phyloP scores from a whole-genome alignment of 1,140 invertebrate genomes.

The Charaxes varanes region DNA sequence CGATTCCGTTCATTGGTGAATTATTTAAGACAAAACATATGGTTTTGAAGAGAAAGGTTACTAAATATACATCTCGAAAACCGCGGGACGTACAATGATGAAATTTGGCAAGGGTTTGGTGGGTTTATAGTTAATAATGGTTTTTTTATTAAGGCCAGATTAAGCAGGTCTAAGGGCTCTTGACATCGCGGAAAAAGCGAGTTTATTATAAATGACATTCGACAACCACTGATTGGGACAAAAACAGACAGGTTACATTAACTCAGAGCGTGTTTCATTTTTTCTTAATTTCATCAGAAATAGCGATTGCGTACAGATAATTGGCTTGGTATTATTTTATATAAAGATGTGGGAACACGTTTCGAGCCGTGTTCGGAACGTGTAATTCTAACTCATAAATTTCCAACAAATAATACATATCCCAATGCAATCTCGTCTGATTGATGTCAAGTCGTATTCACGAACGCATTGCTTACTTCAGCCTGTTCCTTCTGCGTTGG shows the following conservation, averaged over 20 bases:
- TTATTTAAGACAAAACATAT: too few species aligned
- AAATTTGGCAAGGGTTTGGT: too few species aligned
- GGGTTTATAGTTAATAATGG: too few species aligned
- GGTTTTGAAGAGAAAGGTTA: too few species aligned
- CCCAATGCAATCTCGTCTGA: conserved; percentile 38
- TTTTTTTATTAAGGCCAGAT: too few species aligned
- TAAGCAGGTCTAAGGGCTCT: too few species aligned
- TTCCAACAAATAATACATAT: conserved; percentile 59
- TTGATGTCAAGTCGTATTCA: conserved; percentile 43
- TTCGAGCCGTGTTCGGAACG: conserved; percentile 23
- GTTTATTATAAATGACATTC: too few species aligned
- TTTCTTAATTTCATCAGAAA: conserved; percentile 9
- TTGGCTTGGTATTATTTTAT: conserved; percentile 19
- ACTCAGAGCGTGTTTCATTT: background rate
- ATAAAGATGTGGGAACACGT: conserved; percentile 21
- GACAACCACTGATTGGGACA: too few species aligned
- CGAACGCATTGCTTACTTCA: conserved; percentile 8
- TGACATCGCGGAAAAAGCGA: too few species aligned
- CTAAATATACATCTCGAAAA: too few species aligned
- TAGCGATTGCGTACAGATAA: conserved; percentile 19
- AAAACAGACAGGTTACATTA: background rate
- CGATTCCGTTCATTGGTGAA: too few species aligned
- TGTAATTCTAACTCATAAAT: conserved; percentile 63
- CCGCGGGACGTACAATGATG: too few species aligned
- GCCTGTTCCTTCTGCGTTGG: conserved; percentile 3